A percentile compares a stretch with the other conserved stretches of the same genome.
Evolutionary conservation across 2,113 vertebrate genomes (phyloP).

Genomic region (Scytalopus superciliaris): DNA sequence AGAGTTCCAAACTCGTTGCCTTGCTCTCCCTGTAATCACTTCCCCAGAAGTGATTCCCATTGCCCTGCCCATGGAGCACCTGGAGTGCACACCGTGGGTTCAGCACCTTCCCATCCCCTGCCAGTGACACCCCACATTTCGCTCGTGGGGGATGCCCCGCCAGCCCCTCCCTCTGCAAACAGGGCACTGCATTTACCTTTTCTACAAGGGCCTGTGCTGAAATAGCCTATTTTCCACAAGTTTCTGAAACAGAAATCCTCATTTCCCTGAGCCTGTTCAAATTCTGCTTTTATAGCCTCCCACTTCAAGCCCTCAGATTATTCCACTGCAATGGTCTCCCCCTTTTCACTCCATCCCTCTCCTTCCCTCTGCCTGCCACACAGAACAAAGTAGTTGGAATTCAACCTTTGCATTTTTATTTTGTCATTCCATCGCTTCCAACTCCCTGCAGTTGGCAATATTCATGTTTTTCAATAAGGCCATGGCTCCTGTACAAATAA

Average conservation of each 20-base stretch:
- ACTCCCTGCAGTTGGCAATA: neutral
- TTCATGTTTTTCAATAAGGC: neutral
- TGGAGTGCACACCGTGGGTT: fast-evolving
- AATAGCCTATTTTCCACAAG: fast-evolving
- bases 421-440: neutral
- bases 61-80: neutral
- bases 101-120: too few species aligned
- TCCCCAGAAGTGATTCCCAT: neutral
- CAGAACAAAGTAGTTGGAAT: neutral
- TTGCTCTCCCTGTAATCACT: neutral
- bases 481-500: neutral
- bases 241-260: neutral
- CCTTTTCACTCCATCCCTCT: neutral
- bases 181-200: neutral
- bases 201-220: too few species aligned
- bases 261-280: fast-evolving
- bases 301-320: neutral
- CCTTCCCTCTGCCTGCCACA: neutral
- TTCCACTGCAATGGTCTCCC: neutral
- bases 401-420: neutral
- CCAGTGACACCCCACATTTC: neutral
- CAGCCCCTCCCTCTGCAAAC: neutral
- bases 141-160: fast-evolving
- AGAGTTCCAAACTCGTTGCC: fast-evolving
- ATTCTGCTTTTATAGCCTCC: neutral